Conservation (phyloP, 2,797 vertebrate species). For the Sebastes reedi region DNA sequence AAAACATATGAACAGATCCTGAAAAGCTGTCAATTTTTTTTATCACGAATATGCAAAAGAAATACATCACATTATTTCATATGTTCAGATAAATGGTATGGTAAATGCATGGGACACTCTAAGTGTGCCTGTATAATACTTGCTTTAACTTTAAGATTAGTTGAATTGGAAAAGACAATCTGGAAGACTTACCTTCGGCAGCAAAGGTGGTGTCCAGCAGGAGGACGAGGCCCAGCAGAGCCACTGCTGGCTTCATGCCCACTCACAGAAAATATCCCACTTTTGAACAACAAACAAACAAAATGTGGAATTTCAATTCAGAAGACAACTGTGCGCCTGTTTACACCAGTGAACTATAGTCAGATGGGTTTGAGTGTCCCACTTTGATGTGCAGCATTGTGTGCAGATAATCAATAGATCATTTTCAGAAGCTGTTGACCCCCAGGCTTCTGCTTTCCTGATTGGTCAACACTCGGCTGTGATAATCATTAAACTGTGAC, state of each 20-base stretch:
- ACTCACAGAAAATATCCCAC: constrained; percentile 3
- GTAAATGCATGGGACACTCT: neutral
- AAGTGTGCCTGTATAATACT: neutral
- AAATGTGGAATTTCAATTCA: neutral
- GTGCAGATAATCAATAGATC: constrained; percentile 58
- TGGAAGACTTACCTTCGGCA: constrained; percentile 74
- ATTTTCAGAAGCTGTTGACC: constrained; percentile 59
- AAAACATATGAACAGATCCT: neutral
- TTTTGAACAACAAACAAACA: neutral
- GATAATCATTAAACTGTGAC: constrained; percentile 73
- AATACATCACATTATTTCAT: neutral
- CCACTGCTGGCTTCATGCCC: constrained; percentile 66
- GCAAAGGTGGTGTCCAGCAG: constrained; percentile 58
- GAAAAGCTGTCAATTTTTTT: neutral
- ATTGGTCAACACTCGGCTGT: constrained; percentile 44
- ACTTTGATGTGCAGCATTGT: constrained; percentile 36
- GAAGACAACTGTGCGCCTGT: neutral
- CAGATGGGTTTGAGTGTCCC: constrained; percentile 29
- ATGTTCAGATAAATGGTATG: neutral
- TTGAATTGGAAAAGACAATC: neutral
- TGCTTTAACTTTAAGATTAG: neutral
- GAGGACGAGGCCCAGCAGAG: constrained; percentile 68
- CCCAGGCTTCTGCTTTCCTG: constrained; percentile 37
- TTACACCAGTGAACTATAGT: neutral
- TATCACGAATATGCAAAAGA: neutral